Conservation (phyloP, 2,797 vertebrate species). For the Falco cherrug region DNA sequence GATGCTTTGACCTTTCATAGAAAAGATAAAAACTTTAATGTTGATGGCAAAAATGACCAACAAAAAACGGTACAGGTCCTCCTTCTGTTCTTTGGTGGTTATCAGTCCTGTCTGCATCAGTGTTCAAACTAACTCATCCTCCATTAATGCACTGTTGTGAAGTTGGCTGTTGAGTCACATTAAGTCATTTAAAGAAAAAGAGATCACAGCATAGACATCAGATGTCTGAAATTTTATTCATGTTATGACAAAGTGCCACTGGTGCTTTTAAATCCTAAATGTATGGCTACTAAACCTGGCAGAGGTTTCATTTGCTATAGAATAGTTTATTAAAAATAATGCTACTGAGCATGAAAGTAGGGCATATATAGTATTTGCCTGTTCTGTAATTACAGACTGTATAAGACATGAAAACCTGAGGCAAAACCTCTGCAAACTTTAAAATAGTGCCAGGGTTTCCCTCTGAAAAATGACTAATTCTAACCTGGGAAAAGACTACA, state of each 20-base stretch:
- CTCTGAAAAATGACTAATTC: background rate
- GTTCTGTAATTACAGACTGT: background rate
- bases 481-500: background rate
- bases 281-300: background rate
- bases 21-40: background rate
- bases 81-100: background rate
- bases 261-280: background rate
- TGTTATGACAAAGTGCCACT: background rate
- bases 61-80: background rate
- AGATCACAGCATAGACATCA: background rate
- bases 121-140: background rate
- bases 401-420: background rate
- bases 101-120: background rate
- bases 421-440: background rate
- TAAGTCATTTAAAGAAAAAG: background rate
- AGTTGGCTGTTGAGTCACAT: background rate
- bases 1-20: background rate
- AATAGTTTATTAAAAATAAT: background rate
- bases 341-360: background rate
- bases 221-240: background rate
- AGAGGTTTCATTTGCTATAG: background rate
- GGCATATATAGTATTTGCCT: background rate
- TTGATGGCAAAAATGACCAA: background rate
- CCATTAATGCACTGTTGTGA: background rate
- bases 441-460: background rate